phyloP scores from a whole-genome alignment of 2,113 vertebrate species.

The Megaceryle torquata region DNA sequence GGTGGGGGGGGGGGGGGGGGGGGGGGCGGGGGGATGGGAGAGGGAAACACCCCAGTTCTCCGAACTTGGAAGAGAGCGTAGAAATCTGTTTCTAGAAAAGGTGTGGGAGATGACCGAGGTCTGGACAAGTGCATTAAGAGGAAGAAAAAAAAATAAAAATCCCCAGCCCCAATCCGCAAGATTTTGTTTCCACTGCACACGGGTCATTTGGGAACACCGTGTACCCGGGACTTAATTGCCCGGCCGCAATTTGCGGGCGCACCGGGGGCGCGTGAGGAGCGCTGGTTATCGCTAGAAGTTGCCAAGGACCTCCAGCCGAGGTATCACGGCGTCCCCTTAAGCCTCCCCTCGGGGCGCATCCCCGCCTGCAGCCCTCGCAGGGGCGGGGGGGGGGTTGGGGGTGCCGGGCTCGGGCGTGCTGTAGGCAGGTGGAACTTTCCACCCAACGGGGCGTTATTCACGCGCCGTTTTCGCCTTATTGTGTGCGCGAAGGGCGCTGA shows the following conservation, averaged over 20 bases:
- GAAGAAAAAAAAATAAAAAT: not conserved
- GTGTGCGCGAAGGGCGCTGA: not conserved
- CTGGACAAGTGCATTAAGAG: not conserved
- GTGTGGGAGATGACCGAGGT: not conserved
- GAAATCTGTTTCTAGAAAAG: not conserved
- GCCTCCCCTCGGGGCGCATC: not conserved
- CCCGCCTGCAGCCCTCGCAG: not conserved
- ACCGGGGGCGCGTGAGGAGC: not conserved
- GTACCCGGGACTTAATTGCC: not conserved
- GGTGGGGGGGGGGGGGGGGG: too few relatives aligned
- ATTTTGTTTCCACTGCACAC: not conserved
- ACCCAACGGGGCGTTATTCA: not conserved
- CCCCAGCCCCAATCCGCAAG: not conserved
- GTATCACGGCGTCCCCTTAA: not conserved
- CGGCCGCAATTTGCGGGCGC: not conserved
- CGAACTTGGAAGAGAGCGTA: slow-evolving; percentile 11
- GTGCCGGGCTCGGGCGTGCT: not conserved
- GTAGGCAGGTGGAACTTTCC: slow-evolving; percentile 19
- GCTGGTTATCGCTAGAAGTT: not conserved
- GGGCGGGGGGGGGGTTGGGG: not conserved
- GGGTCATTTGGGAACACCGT: not conserved
- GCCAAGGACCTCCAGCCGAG: too few relatives aligned
- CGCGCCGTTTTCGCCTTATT: not conserved
- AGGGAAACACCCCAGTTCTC: not conserved
- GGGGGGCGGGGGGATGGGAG: too few relatives aligned